Base-by-base conservation (phyloP, 1,140 invertebrate species). In the Nephila pilipes region DNA sequence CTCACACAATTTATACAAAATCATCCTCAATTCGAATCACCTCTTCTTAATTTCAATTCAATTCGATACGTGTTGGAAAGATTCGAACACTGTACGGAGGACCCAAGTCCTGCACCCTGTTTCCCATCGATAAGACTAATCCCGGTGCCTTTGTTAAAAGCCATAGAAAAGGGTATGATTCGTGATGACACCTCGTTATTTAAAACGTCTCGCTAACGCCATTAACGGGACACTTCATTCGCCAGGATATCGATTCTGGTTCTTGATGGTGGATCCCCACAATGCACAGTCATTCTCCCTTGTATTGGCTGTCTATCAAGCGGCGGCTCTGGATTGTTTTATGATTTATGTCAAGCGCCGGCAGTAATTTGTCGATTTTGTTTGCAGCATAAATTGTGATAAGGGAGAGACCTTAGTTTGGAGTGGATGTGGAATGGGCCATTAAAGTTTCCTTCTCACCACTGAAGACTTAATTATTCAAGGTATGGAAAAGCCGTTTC, bases 151-250 rank as follows among this genome's bases (percentile, higher is more conserved):
- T 32, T 75, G 25, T 75, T 20, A 29, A 75, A 18, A 60, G 58
- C 58, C 58, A 22, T 60, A 18, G 16, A 18, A 18, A 36, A 75
- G 69, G 69, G 29, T 32, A 29, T 18, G 29, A 75, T 75, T 75
- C 69, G 69, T 75, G 69, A 75, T 75, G 69, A 75, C 69, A 75
- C 69, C 69, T 75, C 69, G 69, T 75, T 75, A 75, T 75, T 75
- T 75, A 75, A 75, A 75, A 18, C 69, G 69, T 75, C 32, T 32
- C 69, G 69, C 14, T 32, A 75, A 75, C 29, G 69, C 69, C 69
- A 75, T 75, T 75, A 32, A 75, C 12, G 29, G 29, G 69, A 75
- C 69, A 75, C 69, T 32, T 75, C 25, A 75, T 75, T 75, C 25
- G 69, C 29, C 69, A 16, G 14, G 10, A 29, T 29, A 75, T 75